Evolutionary conservation across 92 coral and sea anemone species (phyloP).

Genomic region (Porites evermanni): DNA sequence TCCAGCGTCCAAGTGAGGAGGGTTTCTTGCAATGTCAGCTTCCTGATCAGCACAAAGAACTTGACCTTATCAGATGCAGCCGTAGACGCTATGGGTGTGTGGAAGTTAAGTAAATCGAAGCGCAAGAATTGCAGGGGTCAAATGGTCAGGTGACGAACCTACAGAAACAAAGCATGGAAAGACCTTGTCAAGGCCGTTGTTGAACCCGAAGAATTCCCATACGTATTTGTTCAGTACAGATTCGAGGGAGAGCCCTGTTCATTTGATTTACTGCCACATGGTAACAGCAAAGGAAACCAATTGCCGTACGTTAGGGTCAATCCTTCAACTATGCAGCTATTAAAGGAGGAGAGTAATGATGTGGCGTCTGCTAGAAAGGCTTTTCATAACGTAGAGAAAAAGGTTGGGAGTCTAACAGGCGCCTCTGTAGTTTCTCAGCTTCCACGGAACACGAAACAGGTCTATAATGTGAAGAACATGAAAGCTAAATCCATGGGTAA

Average conservation of each 20-base stretch:
- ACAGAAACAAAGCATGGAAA: constrained; percentile 20
- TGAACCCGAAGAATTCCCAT: constrained; percentile 15
- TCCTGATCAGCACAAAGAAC: constrained; percentile 32
- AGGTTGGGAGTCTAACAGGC: constrained; percentile 32
- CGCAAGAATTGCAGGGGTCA: constrained; percentile 20
- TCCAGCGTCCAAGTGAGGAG: constrained; percentile 25
- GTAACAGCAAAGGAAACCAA: constrained; percentile 12
- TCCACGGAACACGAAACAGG: constrained; percentile 51
- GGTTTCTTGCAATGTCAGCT: constrained; percentile 9
- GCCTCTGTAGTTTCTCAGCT: constrained; percentile 49
- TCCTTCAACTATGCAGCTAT: constrained; percentile 31
- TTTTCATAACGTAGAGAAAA: constrained; percentile 40
- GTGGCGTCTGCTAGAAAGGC: constrained; percentile 41
- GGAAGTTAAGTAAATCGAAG: constrained; percentile 44
- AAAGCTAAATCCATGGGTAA: constrained; percentile 25
- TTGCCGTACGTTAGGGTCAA: constrained; percentile 40
- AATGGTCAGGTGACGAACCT: constrained; percentile 10
- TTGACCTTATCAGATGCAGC: constrained; percentile 43
- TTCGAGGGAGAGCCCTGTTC: constrained; percentile 7
- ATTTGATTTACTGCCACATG: constrained; percentile 16
- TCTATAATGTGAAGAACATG: constrained; percentile 29
- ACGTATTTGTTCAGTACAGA: constrained; percentile 9
- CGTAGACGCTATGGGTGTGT: constrained; percentile 50
- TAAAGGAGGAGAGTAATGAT: constrained; percentile 20
- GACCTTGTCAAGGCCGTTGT: constrained; percentile 19